These are phyloP conservation scores for Reinhardtius hippoglossoides DNA, from an alignment of 2,113 vertebrate genomes.

Conservation along the genomic window DNA sequence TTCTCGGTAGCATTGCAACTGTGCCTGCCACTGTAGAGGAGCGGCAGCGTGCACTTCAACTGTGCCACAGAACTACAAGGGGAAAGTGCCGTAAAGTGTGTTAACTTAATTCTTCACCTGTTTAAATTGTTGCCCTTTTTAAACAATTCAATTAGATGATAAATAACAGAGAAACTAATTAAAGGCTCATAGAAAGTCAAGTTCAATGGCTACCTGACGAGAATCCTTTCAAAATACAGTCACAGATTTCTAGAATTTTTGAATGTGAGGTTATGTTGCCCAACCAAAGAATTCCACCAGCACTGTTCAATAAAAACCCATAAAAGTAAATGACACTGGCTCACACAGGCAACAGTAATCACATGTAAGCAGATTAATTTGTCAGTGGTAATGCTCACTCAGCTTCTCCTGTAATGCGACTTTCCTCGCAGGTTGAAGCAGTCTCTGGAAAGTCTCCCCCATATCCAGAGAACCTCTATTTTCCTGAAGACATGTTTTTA, in stretches of 20 bases:
- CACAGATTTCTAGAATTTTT: neutral
- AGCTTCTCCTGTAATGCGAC: neutral
- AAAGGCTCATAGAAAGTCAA: neutral
- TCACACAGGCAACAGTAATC: neutral
- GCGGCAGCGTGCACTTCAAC: neutral
- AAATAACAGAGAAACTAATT: too few species aligned
- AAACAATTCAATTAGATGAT: neutral
- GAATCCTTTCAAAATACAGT: neutral
- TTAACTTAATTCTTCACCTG: neutral
- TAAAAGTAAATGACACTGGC: neutral
- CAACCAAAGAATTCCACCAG: neutral
- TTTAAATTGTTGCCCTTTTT: neutral
- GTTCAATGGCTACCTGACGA: neutral
- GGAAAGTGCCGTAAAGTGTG: neutral
- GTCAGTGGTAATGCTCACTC: neutral
- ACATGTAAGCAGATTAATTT: neutral
- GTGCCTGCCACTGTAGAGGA: neutral
- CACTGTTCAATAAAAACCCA: neutral
- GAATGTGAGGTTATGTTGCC: neutral
- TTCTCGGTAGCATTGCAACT: neutral
- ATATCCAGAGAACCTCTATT: neutral
- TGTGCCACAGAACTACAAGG: neutral
- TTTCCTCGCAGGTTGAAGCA: neutral
- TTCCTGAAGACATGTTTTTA: neutral
- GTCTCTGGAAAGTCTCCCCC: neutral